These are phyloP conservation scores for Cyanistes caeruleus DNA, from an alignment of 2,113 vertebrate genomes.

Conservation along the genomic window DNA sequence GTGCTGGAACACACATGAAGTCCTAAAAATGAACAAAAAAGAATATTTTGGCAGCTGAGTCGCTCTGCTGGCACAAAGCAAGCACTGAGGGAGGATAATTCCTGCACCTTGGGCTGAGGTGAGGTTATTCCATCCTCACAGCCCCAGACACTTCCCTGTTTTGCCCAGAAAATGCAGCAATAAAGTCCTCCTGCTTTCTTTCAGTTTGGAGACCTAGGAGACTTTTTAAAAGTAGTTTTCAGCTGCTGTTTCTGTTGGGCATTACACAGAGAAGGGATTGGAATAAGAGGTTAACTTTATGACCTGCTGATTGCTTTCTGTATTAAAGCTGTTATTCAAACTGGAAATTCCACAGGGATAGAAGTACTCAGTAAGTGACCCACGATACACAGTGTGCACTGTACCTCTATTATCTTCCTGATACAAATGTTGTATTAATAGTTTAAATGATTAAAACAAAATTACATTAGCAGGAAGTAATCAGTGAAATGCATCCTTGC, in stretches of 20 bases:
- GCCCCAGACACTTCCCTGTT: accelerated
- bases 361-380: background rate
- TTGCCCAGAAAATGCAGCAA: background rate
- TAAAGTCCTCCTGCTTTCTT: background rate
- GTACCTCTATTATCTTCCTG: background rate
- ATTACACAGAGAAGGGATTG: background rate
- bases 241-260: background rate
- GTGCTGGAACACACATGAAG: background rate
- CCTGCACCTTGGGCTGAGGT: background rate
- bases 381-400: background rate
- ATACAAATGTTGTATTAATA: background rate
- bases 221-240: background rate
- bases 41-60: background rate
- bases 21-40: background rate
- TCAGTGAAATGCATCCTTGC: conserved; percentile 65
- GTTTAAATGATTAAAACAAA: conserved; percentile 47
- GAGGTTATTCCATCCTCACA: accelerated
- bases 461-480: conserved; percentile 60
- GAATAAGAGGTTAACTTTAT: background rate
- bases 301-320: background rate
- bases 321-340: background rate
- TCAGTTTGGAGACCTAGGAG: background rate
- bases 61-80: background rate
- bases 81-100: background rate
- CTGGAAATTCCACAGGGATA: background rate